Base-by-base conservation (phyloP, 2,797 vertebrate genomes). In the Notamacropus eugenii region DNA sequence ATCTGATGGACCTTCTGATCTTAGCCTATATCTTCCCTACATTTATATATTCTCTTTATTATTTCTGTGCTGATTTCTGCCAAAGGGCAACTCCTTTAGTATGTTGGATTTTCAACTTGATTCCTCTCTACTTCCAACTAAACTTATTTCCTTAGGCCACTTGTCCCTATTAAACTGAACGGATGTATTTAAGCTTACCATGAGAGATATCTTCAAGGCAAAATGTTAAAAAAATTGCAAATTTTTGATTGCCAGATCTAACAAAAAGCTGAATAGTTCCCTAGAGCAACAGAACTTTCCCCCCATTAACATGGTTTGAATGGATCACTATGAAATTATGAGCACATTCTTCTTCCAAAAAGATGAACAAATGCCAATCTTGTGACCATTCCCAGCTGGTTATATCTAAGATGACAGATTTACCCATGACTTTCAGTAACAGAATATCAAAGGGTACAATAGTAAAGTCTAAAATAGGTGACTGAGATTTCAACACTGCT, bases 281-380 rank as follows among this genome's bases (percentile, higher is more conserved):
- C 29, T 92, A 19, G 93, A 92, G 87, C 94, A 96, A 92, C 46
- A 55, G 56, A 91, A 54, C 34, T 93, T 91, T 93, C 24, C 46
- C 34, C 57, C 31, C 52, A 40, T 90, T 93, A 92, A 46, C 55
- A 59, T 34, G 19, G 0, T 52, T 52, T 94, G 31, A 54, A 31
- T 58, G 82, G 94, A 90, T 90, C 22, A 55, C 52, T 74, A 92
- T 90, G n/a, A 96, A 96, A 93, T 93, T 16, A 95, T 93, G 46
- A 74, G 54, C 46, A 57, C 46, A 57, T 90, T n/a, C 59, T 93
- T 27, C 58, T 91, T 58, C n/a, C 34, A 95, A 94, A 91, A 92
- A 91, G 93, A 94, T 92, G 14, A 40, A 90, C 0, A 57, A 90
- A n/a, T n/a, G 90, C 56, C 29, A 92, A 34, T 90, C 46, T 50